Base-by-base conservation (phyloP, 1,140 invertebrate genomes). In the Mizuhopecten yessoensis region DNA sequence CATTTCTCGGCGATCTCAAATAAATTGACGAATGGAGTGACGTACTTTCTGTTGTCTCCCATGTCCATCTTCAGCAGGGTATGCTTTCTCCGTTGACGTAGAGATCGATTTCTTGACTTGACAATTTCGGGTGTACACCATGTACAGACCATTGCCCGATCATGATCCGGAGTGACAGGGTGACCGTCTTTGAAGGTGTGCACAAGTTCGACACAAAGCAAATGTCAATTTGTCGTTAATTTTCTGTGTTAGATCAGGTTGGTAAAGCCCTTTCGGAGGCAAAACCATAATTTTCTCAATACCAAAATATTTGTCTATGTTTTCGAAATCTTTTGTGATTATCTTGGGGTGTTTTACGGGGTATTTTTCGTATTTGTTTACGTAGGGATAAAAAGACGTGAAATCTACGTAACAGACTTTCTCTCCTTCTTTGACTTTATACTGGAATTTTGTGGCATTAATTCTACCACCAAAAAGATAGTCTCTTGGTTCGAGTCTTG, bases 111-210 rank as follows among this genome's bases (percentile, higher is more conserved):
- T n/a, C n/a, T n/a, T n/a, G n/a, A n/a, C 57, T 87, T 45, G 34
- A 90, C 45, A 13, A 92, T 34, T 92, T 92, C 91, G 2, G 89
- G 87, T 34, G 91, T 92, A 90, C 89, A 90, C 91, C 91, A 90
- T 11, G 89, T 92, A 34, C 91, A 89, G 3, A 34, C 88, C 17
- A 92, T 86, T 0, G 17, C 34, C 34, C 89, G 88, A 2, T 92
- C 87, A n/a, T 42, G 15, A 20, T 87, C 87, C 15, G 34, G 33
- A 42, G 87, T 88, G 5, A 20, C 11, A 86, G 89, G 90, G 20
- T 86, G n/a, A 15, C 34, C 33, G 34, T 90, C 34, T 33, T 88
- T 88, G 57, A 90, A 89, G 34, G 34, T 91, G 45, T 34, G 90
- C 87, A 33, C 90, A 91, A 23, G 90, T 33, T 23, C 42, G 45